phyloP scores from a whole-genome alignment of 2,797 vertebrate genomes.

The Paratrypauchen microcephalus region DNA sequence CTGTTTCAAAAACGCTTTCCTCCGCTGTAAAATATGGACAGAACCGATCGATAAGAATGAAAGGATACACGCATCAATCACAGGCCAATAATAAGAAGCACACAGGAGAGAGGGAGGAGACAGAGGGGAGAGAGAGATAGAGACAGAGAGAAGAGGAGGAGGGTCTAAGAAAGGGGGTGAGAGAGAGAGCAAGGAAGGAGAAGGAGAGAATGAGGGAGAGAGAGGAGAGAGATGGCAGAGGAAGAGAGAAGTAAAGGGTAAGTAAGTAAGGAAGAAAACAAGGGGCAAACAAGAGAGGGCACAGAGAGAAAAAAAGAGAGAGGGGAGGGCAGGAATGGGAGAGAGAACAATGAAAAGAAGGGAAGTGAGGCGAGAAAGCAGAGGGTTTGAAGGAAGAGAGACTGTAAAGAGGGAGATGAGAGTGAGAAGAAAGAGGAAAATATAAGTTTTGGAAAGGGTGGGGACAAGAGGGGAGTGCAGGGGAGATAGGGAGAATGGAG shows the following conservation, averaged over 20 bases:
- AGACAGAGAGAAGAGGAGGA: background rate
- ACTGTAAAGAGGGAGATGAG: background rate
- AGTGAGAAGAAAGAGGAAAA: background rate
- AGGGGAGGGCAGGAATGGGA: background rate
- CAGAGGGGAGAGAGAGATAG: background rate
- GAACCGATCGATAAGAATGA: slow-evolving; percentile 6
- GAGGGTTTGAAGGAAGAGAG: background rate
- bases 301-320: background rate
- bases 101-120: background rate
- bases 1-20: background rate
- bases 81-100: background rate
- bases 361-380: background rate
- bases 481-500: background rate
- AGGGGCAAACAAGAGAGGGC: background rate
- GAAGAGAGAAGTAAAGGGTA: too few species aligned
- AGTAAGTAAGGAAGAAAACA: background rate
- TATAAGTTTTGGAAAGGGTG: background rate
- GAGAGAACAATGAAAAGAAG: background rate
- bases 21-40: slow-evolving; percentile 4
- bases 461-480: background rate
- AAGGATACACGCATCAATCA: background rate
- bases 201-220: background rate
- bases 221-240: background rate
- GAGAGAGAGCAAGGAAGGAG: background rate
- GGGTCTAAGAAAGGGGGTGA: too few species aligned